Conservation (phyloP, 2,888 invertebrate species). For the Drepana falcataria region DNA sequence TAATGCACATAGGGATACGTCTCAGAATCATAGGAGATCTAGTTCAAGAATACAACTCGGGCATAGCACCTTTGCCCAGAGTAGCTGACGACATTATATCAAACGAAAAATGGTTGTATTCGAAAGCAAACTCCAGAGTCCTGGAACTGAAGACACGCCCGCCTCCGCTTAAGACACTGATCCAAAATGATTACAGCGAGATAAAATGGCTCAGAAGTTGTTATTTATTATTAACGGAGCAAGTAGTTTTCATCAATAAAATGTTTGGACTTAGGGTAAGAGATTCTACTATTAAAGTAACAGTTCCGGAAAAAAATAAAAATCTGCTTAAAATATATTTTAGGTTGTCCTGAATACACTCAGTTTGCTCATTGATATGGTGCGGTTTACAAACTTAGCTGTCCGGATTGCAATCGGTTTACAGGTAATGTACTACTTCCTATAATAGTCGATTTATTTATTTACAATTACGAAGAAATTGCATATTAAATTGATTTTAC, state of each 20-base stretch:
- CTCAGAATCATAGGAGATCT: slow-evolving; percentile 40
- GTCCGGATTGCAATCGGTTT: slow-evolving; percentile 41
- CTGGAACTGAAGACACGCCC: slow-evolving; percentile 5
- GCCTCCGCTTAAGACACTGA: slow-evolving; percentile 9
- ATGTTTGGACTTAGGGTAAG: slow-evolving; percentile 62
- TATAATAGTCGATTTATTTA: background rate
- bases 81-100: slow-evolving; percentile 23
- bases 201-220: slow-evolving; percentile 43
- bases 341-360: slow-evolving; percentile 56
- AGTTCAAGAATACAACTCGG: slow-evolving; percentile 30
- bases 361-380: slow-evolving; percentile 55
- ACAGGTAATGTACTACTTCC: slow-evolving; percentile 33
- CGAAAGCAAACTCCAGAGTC: slow-evolving; percentile 4
- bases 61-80: slow-evolving; percentile 15
- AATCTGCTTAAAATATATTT: slow-evolving; percentile 16
- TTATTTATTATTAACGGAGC: slow-evolving; percentile 53
- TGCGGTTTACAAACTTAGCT: slow-evolving; percentile 47
- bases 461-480: background rate
- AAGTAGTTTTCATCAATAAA: slow-evolving; percentile 50
- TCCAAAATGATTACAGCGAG: slow-evolving; percentile 16
- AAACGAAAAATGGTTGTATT: slow-evolving; percentile 40
- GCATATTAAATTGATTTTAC: slow-evolving; percentile 4
- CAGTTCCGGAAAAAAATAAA: too few species aligned
- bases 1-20: slow-evolving; percentile 45
- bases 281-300: background rate